Conservation (phyloP, 2,113 vertebrate genomes). For the Perognathus longimembris region DNA sequence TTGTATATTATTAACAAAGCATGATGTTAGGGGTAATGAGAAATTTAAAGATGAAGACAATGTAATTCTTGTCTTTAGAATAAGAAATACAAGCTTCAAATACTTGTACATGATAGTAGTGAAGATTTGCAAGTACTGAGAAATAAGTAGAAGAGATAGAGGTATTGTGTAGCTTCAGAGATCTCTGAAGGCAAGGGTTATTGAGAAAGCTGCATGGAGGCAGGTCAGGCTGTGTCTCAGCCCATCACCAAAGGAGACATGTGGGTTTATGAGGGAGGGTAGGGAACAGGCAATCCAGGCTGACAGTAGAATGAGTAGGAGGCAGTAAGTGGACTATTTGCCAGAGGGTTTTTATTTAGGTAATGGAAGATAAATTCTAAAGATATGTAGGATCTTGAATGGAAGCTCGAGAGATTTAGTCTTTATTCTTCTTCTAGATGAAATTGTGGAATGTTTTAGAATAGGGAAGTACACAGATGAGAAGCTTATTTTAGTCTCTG, state of each 20-base stretch:
- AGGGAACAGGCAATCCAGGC: not conserved
- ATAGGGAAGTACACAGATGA: not conserved
- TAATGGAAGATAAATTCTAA: not conserved
- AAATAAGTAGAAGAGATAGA: not conserved
- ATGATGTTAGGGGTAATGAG: not conserved
- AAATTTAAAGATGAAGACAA: constrained; percentile 44
- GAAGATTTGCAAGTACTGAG: not conserved
- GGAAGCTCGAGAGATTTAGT: not conserved
- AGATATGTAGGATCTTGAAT: not conserved
- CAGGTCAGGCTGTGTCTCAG: not conserved
- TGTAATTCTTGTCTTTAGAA: not conserved
- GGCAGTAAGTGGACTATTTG: not conserved
- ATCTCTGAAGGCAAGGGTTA: not conserved
- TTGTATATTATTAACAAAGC: constrained; percentile 2
- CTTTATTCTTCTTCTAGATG: constrained; percentile 7
- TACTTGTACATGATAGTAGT: not conserved
- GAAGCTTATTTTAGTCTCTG: not conserved
- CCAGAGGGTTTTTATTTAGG: not conserved
- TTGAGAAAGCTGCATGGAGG: not conserved
- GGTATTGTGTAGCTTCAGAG: not conserved
- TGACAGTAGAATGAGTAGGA: not conserved
- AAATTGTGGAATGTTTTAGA: constrained; percentile 8
- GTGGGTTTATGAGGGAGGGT: not conserved
- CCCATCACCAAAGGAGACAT: not conserved
- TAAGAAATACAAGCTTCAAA: constrained; percentile 32